phyloP scores from a whole-genome alignment of 2,888 invertebrate species.

The Drosophila neonasuta region DNA sequence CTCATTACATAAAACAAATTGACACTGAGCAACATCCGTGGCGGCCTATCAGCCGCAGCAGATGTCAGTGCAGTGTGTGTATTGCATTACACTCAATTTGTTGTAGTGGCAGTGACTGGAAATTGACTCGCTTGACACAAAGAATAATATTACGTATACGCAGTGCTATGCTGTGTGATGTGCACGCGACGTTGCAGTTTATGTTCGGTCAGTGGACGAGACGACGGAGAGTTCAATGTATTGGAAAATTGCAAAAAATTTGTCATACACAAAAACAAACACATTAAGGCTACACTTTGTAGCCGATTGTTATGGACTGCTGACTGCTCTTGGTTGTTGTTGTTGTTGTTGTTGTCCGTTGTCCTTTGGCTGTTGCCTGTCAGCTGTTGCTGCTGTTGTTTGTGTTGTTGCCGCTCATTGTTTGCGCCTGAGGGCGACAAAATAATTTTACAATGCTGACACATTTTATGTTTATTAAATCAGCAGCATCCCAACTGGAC shows the following conservation, averaged over 20 bases:
- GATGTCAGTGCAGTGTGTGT: slow-evolving; percentile 18
- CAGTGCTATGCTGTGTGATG: slow-evolving; percentile 48
- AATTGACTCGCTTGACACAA: slow-evolving; percentile 52
- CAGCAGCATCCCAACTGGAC: slow-evolving; percentile 41
- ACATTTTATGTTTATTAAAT: slow-evolving; percentile 78
- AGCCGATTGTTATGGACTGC: slow-evolving; percentile 49
- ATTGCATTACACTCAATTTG: slow-evolving; percentile 40
- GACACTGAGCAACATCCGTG: slow-evolving; percentile 21
- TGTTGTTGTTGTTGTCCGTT: slow-evolving; percentile 17
- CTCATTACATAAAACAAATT: slow-evolving; percentile 61
- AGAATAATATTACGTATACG: slow-evolving; percentile 62
- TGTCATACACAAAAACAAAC: slow-evolving; percentile 57
- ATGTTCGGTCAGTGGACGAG: slow-evolving; percentile 30
- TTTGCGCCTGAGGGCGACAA: slow-evolving; percentile 63
- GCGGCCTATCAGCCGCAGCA: slow-evolving; percentile 41
- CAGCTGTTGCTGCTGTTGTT: slow-evolving; percentile 27
- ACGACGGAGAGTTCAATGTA: slow-evolving; percentile 58
- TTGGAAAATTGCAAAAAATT: slow-evolving; percentile 71
- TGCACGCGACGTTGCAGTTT: slow-evolving; percentile 38
- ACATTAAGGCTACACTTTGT: slow-evolving; percentile 61
- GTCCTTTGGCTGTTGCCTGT: slow-evolving; percentile 19
- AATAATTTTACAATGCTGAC: slow-evolving; percentile 76
- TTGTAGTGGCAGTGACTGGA: slow-evolving; percentile 24
- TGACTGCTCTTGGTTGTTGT: slow-evolving; percentile 14
- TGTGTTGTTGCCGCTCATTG: slow-evolving; percentile 40